Percentiles rank a stretch among this genome's conserved stretches.
These are phyloP conservation scores for Chaenocephalus aceratus DNA, from an alignment of 2,113 vertebrate genomes.

Conservation along the genomic window DNA sequence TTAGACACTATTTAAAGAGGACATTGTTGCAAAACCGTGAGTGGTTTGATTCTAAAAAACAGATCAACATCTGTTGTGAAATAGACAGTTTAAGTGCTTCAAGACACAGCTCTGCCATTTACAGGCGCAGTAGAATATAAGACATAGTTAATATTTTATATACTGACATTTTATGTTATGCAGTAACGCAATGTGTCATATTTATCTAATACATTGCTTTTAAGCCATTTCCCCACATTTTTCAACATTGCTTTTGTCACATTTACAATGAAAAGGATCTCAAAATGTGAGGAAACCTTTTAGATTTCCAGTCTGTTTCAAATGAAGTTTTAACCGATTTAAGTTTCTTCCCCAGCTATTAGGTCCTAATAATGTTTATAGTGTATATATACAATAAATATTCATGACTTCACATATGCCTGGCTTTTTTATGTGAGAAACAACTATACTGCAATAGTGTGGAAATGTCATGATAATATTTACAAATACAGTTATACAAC, in stretches of 20 bases:
- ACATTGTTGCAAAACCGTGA: not conserved
- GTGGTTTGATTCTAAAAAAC: not conserved
- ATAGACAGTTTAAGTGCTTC: not conserved
- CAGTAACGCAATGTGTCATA: not conserved
- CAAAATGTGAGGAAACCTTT: not conserved
- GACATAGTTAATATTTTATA: not conserved
- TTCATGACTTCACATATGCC: too few relatives aligned
- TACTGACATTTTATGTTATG: not conserved
- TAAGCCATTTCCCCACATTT: not conserved
- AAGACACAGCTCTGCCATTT: not conserved
- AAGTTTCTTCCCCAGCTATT: too few relatives aligned
- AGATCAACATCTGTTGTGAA: slow-evolving; percentile 4
- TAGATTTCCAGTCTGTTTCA: not conserved
- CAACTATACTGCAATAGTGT: too few relatives aligned
- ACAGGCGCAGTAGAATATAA: slow-evolving; percentile 3
- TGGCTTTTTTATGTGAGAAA: too few relatives aligned
- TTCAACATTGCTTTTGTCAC: not conserved
- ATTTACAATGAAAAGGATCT: not conserved
- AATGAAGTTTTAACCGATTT: not conserved
- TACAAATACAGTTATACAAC: not conserved
- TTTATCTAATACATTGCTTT: not conserved
- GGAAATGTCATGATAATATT: not conserved
- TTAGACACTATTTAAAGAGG: not conserved
- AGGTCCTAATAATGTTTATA: too few relatives aligned
- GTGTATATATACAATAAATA: too few relatives aligned